Evolutionary conservation across 2,113 vertebrate genomes (phyloP).

Genomic region (Chloropsis cyanopogon): DNA sequence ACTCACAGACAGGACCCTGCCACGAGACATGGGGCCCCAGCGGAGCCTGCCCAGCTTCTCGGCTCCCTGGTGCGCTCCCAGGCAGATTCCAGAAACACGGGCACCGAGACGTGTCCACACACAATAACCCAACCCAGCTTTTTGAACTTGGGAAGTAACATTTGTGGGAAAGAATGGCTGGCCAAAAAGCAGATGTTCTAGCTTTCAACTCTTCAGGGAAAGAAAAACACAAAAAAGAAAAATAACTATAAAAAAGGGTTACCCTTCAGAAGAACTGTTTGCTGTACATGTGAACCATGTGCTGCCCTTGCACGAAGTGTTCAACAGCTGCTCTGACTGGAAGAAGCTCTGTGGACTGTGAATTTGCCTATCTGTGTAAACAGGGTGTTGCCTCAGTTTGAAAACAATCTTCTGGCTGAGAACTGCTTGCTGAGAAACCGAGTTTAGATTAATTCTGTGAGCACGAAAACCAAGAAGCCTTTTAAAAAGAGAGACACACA

Average conservation of each 20-base stretch:
- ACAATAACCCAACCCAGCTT: neutral
- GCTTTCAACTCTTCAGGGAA: conserved; percentile 14
- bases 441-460: neutral
- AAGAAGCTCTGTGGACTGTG: conserved; percentile 9
- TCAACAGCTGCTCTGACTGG: neutral
- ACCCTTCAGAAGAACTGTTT: conserved; percentile 28
- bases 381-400: conserved; percentile 29
- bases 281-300: neutral
- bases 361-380: conserved; percentile 60
- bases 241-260: neutral
- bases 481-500: neutral
- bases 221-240: neutral
- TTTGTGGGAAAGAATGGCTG: neutral
- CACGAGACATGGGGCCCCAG: rapidly evolving
- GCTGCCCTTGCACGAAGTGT: neutral
- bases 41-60: neutral
- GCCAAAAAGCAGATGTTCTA: conserved; percentile 34
- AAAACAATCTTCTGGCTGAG: conserved; percentile 46
- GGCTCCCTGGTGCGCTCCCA: neutral
- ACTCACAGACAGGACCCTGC: neutral
- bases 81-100: neutral
- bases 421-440: neutral
- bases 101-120: rapidly evolving
- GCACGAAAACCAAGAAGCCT: neutral
- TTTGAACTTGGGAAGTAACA: neutral